Percentiles rank a stretch among this genome's conserved stretches.
phyloP scores from a whole-genome alignment of 2,113 vertebrate genomes.

The Channa maculata region DNA sequence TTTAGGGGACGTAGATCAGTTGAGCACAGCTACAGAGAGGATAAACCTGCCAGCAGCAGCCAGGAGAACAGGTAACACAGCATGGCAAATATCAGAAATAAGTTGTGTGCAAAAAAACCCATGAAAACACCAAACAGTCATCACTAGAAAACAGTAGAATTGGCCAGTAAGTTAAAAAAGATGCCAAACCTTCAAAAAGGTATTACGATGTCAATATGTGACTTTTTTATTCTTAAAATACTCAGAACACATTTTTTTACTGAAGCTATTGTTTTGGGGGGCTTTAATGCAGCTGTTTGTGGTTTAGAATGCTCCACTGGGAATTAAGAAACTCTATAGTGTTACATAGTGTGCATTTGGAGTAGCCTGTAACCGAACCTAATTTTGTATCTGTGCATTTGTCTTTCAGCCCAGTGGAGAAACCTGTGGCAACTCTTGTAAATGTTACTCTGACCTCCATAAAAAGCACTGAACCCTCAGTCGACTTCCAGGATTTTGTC shows the following conservation, averaged over 20 bases:
- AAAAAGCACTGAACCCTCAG: conserved; percentile 73
- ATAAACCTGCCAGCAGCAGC: conserved; percentile 44
- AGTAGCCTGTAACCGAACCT: no score
- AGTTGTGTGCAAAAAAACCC: neutral
- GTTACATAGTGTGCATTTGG: neutral
- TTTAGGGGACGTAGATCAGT: conserved; percentile 93
- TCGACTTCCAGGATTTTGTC: conserved; percentile 94
- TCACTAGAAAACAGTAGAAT: no score
- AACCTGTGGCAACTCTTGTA: conserved; percentile 46
- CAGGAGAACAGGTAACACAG: conserved; percentile 68
- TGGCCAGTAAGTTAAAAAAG: neutral
- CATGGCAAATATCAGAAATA: neutral
- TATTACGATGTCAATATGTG: no score
- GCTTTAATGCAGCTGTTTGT: neutral
- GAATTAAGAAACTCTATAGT: neutral
- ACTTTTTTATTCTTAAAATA: no score
- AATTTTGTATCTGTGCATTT: neutral
- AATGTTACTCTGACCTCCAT: conserved; percentile 81
- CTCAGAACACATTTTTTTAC: no score
- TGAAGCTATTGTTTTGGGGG: no score
- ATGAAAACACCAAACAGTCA: no score
- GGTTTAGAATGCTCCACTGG: neutral
- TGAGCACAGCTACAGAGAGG: conserved; percentile 91
- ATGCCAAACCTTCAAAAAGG: no score
- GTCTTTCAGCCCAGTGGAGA: conserved; percentile 77